Base-by-base conservation (phyloP, 2,113 vertebrate species). In the Megaceryle torquata region DNA sequence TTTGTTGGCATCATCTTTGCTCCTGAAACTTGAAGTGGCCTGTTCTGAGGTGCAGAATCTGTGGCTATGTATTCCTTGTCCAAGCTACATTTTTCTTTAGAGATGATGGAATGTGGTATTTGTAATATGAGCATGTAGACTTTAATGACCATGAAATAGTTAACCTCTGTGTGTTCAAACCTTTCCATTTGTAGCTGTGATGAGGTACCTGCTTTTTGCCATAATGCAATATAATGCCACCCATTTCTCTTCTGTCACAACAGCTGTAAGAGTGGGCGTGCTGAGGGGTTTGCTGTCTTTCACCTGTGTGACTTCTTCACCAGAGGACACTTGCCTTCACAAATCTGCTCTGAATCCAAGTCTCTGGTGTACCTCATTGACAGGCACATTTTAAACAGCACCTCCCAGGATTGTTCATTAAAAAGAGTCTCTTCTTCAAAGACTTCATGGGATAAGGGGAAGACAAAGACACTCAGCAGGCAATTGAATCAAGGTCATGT, bases 1-100 rank as follows among this genome's bases (percentile, higher is more conserved):
- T 91, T 89, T 74, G 39, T 78, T 91, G 69, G 70, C 96, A 94
- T 95, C 93, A 79, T 96, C 94, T 94, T 82, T 82, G 91, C 70
- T 91, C 72, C 90, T 59, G 50, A 77, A 91, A 87, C 44, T 92
- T 94, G 46, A 77, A 91, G 53, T 80, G 67, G 69, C 5, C 1
- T 50, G 22, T 91, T 91, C 59, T 68, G 75, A 81, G 72, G 37
- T 33, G 50, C 15, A 51, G 48, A 46, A 33, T 82, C 57, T 82
- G 24, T 39, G 53, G 64, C 60, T 37, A 1, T 70, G 13, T 20
- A 15, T 72, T 59, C 37, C 41, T 89, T 71, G 35, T 46, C 59
- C 29, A 21, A 6, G 57, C 72, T 18, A 63, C 2, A 5, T 33
- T 74, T 85, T 68, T 76, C 33, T 78, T 80, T 70, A 25, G 28